Evolutionary conservation across 2,888 invertebrate species (phyloP).

Genomic region (Nephrotoma flavescens): DNA sequence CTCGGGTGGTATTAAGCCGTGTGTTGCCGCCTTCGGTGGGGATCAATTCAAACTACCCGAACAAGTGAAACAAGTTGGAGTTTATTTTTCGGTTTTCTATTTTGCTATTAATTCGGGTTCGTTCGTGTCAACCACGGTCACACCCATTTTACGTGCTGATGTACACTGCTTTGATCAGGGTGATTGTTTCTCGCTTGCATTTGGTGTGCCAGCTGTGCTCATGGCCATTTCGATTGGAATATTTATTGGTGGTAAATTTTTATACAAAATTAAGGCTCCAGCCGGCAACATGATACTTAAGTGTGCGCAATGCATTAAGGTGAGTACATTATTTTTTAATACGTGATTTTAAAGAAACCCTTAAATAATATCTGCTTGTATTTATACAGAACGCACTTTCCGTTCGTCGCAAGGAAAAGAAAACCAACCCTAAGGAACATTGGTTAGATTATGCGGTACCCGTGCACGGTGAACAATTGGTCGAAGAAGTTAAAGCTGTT

Average conservation of each 20-base stretch:
- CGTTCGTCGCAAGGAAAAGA: constrained; percentile 26
- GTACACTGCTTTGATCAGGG: constrained; percentile 48
- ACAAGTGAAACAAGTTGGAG: constrained; percentile 46
- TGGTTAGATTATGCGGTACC: constrained; percentile 81
- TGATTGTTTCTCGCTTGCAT: constrained; percentile 56
- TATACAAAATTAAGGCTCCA: constrained; percentile 49
- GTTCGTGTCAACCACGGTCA: constrained; percentile 54
- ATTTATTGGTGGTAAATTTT: constrained; percentile 49
- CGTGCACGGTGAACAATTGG: constrained; percentile 49
- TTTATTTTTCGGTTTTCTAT: constrained; percentile 66
- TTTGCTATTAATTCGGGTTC: constrained; percentile 51
- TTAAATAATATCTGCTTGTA: not conserved
- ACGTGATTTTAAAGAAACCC: too few relatives aligned
- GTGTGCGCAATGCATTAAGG: constrained; percentile 47
- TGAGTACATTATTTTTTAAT: constrained; percentile 30
- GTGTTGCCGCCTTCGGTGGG: constrained; percentile 68
- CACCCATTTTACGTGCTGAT: constrained; percentile 56
- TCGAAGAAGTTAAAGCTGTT: constrained; percentile 64
- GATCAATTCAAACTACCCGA: constrained; percentile 56
- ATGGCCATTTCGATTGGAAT: constrained; percentile 57
- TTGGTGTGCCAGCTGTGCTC: constrained; percentile 60
- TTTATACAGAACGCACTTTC: constrained; percentile 35
- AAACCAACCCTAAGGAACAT: constrained; percentile 43
- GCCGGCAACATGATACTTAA: constrained; percentile 53
- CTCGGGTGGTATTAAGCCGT: constrained; percentile 72